phyloP scores from a whole-genome alignment of 2,113 vertebrate genomes.

The Glaucidium brasilianum region DNA sequence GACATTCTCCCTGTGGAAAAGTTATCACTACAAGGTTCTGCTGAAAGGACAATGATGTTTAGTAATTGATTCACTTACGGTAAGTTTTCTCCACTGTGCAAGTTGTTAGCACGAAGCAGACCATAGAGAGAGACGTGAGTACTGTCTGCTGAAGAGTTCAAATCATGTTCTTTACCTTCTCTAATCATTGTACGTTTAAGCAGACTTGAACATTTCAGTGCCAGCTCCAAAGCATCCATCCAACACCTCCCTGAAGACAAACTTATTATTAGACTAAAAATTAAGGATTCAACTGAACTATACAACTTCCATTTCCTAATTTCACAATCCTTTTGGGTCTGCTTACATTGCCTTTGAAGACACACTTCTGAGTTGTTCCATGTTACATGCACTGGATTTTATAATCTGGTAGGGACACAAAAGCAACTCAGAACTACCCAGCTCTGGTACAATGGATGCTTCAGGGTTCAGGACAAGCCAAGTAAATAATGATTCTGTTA shows the following conservation, averaged over 20 bases:
- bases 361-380: neutral
- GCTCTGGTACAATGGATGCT: neutral
- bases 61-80: slow-evolving; percentile 80
- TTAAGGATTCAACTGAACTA: neutral
- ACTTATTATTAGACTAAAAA: neutral
- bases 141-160: slow-evolving; percentile 83
- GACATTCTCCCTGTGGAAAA: neutral
- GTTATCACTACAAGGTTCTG: neutral
- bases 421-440: neutral
- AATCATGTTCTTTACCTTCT: slow-evolving; percentile 92
- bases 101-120: slow-evolving; percentile 90
- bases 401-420: neutral
- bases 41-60: neutral
- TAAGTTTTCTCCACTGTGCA: slow-evolving; percentile 84
- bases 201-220: slow-evolving; percentile 95
- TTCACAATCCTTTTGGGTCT: neutral
- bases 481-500: neutral
- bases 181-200: slow-evolving; percentile 98
- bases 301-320: neutral
- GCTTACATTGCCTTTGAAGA: neutral
- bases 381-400: neutral
- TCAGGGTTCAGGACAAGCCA: neutral
- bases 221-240: slow-evolving; percentile 98
- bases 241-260: slow-evolving; percentile 89
- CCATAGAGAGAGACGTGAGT: slow-evolving; percentile 92